Base-by-base conservation (phyloP, 2,888 invertebrate genomes). In the Lepidochrysops patricia region DNA sequence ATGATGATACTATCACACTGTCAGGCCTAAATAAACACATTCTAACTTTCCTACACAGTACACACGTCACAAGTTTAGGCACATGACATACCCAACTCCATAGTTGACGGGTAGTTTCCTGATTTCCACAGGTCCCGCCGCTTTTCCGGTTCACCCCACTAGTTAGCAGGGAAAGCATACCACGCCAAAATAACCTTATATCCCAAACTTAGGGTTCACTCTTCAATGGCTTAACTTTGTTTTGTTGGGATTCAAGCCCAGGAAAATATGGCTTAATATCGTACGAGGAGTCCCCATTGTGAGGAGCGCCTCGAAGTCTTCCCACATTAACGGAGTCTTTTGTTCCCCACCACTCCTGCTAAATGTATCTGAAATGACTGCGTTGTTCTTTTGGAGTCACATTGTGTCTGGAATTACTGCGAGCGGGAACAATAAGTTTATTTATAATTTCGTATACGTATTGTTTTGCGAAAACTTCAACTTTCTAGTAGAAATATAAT, bases 291-390 rank as follows among this genome's bases (percentile, higher is more conserved):
- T 2, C 6, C 7, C n/a, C 50, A 50, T 50, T 50, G 50, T 50
- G 26, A 25, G 15, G 12, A 54, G 54, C 13, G 25, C 49, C 27
- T 29, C 27, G 15, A 29, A 12, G 54, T n/a, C 19, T 54, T 32
- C 54, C 54, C 29, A 15, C 15, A 32, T 54, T 19, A 32, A 29
- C 54, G 4, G 15, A 32, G 54, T 15, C 54, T 32, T 54, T 54
- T 54, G 54, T 54, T 54, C 19, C 32, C 54, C 29, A 54, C 54
- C 32, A 54, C 54, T 54, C 54, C 27, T 15, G 19, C 29, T 32
- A 54, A 54, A 54, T 15, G 52, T 27, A 52, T 32, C 54, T 29
- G 54, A 54, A 54, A 54, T 29, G 54, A 29, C 32, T 32, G 32
- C 32, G 32, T 32, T 54, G 43, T 19, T 54, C 32, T 54, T 19